These are phyloP conservation scores for Drosophila mulleri DNA, from an alignment of 2,888 invertebrate species.

Conservation along the genomic window DNA sequence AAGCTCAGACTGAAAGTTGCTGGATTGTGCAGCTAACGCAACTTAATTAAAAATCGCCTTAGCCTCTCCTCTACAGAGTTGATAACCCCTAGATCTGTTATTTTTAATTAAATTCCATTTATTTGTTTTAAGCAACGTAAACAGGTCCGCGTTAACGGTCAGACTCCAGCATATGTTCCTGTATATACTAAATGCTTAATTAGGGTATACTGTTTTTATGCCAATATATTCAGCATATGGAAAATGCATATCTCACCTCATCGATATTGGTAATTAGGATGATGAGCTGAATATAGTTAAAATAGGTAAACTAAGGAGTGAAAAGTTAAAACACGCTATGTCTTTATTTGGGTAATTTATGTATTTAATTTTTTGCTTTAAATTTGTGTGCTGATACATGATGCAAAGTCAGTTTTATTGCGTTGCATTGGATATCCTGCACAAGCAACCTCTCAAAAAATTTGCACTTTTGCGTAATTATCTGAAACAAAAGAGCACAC, in stretches of 20 bases:
- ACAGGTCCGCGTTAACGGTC: background rate
- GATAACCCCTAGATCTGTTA: background rate
- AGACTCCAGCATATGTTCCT: background rate
- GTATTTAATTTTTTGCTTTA: background rate
- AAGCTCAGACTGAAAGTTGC: background rate
- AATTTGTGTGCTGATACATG: background rate
- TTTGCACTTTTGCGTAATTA: slow-evolving; percentile 3
- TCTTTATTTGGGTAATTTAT: background rate
- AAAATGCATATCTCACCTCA: background rate
- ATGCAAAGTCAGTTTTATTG: background rate
- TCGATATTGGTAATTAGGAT: background rate
- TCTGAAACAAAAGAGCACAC: slow-evolving; percentile 3
- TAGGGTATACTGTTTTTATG: background rate
- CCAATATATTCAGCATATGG: background rate
- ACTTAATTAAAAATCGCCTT: background rate
- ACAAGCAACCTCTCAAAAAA: background rate
- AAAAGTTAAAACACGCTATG: no score
- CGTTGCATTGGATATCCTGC: background rate
- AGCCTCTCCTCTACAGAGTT: background rate
- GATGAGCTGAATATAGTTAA: background rate
- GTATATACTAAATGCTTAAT: background rate
- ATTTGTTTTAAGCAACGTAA: background rate
- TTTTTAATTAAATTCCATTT: background rate
- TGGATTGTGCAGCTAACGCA: background rate
- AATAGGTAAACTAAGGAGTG: background rate